Conservation (phyloP, 2,888 invertebrate genomes). For the Strigamia crassipes region DNA sequence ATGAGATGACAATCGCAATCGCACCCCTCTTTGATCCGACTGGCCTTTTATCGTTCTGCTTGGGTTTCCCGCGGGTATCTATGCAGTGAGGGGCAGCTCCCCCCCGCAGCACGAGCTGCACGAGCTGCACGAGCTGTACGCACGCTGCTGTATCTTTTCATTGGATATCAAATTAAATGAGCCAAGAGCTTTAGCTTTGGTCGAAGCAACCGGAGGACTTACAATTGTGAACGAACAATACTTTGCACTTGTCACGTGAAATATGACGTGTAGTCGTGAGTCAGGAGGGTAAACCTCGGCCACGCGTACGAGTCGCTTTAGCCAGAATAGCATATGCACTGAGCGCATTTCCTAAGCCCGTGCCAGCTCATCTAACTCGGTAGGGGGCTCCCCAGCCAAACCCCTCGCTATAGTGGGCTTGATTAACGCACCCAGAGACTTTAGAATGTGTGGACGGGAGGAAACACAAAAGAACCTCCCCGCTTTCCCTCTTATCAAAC, state of each 20-base stretch:
- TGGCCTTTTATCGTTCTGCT: background rate
- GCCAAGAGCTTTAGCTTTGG: constrained; percentile 8
- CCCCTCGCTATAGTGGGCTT: constrained; percentile 7
- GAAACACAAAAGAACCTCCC: background rate
- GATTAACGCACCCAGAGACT: background rate
- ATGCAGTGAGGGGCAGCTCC: background rate
- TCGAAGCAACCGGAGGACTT: background rate
- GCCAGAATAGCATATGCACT: background rate
- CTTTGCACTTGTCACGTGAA: constrained; percentile 23
- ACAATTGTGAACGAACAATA: constrained; percentile 13
- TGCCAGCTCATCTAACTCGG: constrained; percentile 19
- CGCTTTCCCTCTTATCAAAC: background rate
- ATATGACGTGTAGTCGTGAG: constrained; percentile 24
- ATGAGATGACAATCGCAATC: background rate
- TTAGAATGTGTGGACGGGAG: background rate
- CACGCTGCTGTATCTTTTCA: constrained; percentile 14
- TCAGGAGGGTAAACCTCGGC: constrained; percentile 2
- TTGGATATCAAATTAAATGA: constrained; percentile 36
- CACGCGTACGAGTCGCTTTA: background rate
- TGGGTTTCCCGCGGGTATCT: constrained; percentile 29
- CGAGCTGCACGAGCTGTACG: background rate
- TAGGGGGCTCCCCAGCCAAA: background rate
- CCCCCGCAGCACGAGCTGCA: background rate
- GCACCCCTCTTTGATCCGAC: constrained; percentile 7
- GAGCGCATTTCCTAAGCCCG: constrained; percentile 21